Evolutionary conservation across 2,888 invertebrate genomes (phyloP).

Genomic region (Neoitamus cyanurus): DNA sequence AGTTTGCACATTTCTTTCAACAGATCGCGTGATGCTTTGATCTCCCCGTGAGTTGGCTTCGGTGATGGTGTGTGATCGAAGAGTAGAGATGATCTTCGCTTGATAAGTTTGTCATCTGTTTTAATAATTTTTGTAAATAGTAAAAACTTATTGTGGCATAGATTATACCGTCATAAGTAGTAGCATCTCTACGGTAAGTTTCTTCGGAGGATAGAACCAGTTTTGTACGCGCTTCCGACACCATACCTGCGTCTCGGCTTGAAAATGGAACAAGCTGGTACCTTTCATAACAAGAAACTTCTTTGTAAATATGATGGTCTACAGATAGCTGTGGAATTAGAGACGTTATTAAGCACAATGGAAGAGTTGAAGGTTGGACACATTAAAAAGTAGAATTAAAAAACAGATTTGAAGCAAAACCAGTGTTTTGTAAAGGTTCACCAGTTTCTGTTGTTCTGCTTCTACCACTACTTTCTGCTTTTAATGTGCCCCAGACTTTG

Average conservation of each 20-base stretch:
- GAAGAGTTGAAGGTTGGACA: not conserved
- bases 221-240: conserved; percentile 73
- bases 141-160: not conserved
- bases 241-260: conserved; percentile 77
- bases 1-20: conserved; percentile 76
- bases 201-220: conserved; percentile 71
- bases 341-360: not conserved
- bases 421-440: not conserved
- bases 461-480: no score
- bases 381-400: not conserved
- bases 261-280: conserved; percentile 83
- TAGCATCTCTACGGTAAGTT: conserved; percentile 58
- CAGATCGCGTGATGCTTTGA: conserved; percentile 77
- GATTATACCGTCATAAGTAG: conserved; percentile 58
- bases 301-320: conserved; percentile 80
- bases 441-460: no score
- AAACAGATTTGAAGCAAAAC: not conserved
- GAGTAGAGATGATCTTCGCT: conserved; percentile 73
- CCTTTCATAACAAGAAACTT: conserved; percentile 77
- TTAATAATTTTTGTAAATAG: not conserved
- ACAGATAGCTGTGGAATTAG: conserved; percentile 70
- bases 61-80: conserved; percentile 78
- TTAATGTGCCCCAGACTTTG: not conserved
- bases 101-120: conserved; percentile 59
- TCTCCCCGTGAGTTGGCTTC: conserved; percentile 76